These are phyloP conservation scores for Lophotis ruficrista DNA, from an alignment of 2,113 vertebrate genomes.

Conservation along the genomic window DNA sequence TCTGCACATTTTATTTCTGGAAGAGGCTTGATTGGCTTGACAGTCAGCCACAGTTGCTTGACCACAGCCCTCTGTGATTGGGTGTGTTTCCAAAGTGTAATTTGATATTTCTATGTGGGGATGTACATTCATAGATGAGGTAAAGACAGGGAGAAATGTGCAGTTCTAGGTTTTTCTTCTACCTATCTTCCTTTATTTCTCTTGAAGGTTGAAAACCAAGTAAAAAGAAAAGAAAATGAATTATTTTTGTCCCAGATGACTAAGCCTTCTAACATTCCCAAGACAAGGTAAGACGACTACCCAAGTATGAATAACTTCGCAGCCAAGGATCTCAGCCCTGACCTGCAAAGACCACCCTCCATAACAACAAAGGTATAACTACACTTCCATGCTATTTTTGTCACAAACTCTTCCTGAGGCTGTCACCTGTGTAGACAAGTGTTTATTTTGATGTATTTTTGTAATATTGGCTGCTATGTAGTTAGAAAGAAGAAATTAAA, in stretches of 20 bases:
- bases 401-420: background rate
- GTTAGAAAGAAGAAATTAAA: background rate
- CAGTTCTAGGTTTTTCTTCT: background rate
- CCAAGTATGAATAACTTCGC: background rate
- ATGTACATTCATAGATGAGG: background rate
- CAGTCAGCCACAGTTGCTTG: background rate
- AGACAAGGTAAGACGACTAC: background rate
- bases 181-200: background rate
- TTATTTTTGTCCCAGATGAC: background rate
- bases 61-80: background rate
- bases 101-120: background rate
- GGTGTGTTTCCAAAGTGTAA: background rate
- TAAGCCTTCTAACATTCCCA: background rate
- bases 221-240: background rate
- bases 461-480: constrained; percentile 12
- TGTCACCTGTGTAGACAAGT: constrained; percentile 15
- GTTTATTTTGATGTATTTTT: constrained; percentile 56
- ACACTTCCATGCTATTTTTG: background rate
- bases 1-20: background rate
- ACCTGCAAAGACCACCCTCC: background rate
- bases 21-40: background rate
- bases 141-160: background rate
- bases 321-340: background rate
- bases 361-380: constrained; percentile 4
- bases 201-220: background rate